Evolutionary conservation across 2,113 vertebrate genomes (phyloP).

Genomic region (Phyllostomus hastatus): DNA sequence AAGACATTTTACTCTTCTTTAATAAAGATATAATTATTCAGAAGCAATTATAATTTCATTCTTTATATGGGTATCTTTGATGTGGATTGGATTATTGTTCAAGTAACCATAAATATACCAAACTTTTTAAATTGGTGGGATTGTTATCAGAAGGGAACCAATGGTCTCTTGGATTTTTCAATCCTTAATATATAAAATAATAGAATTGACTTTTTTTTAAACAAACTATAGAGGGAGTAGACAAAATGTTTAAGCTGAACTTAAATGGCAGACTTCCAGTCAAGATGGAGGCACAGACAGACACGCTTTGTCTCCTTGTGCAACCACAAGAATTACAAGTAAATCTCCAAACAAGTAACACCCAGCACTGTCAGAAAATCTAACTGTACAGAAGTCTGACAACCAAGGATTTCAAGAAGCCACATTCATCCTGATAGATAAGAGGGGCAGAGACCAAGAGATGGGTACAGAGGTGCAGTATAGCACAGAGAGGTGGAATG

Average conservation of each 20-base stretch:
- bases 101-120: not conserved
- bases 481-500: too few relatives aligned
- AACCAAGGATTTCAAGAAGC: too few relatives aligned
- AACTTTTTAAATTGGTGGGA: not conserved
- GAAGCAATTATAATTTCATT: not conserved
- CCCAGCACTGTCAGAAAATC: too few relatives aligned
- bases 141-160: not conserved
- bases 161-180: not conserved
- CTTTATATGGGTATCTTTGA: not conserved
- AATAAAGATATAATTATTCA: not conserved
- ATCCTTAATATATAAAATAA: not conserved
- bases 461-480: too few relatives aligned
- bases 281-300: too few relatives aligned
- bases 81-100: not conserved
- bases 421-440: too few relatives aligned
- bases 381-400: too few relatives aligned
- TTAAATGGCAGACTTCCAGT: not conserved
- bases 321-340: too few relatives aligned
- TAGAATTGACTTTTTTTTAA: not conserved
- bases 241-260: not conserved
- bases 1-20: not conserved
- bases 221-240: not conserved
- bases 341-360: too few relatives aligned
- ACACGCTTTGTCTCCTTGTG: too few relatives aligned
- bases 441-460: too few relatives aligned